A percentile compares a stretch with the other conserved stretches of the same genome.
Conservation (phyloP, 2,113 vertebrate species). For the Alethe castanea region DNA sequence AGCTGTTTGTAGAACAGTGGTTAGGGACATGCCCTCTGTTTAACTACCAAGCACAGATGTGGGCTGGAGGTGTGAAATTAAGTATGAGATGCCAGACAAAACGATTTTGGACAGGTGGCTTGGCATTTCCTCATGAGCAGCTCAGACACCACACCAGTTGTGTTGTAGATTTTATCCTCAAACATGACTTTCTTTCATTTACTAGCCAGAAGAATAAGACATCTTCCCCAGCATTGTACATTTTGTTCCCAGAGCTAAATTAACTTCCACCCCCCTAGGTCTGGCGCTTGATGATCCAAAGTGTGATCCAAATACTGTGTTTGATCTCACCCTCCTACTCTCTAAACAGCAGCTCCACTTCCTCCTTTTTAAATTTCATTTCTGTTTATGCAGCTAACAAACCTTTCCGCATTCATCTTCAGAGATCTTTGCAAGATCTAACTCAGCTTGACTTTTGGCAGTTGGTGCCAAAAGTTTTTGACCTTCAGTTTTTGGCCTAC, state of each 20-base stretch:
- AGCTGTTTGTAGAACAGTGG: background rate
- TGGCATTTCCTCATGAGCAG: background rate
- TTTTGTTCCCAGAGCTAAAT: slow-evolving; percentile 28
- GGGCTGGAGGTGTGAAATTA: background rate
- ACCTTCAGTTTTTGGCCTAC: background rate
- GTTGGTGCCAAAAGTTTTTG: background rate
- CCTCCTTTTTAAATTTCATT: slow-evolving; percentile 47
- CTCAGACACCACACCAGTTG: background rate
- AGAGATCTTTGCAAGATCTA: slow-evolving; percentile 39
- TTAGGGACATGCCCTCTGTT: background rate
- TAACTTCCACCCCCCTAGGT: slow-evolving; percentile 14
- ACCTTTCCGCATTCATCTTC: slow-evolving; percentile 22
- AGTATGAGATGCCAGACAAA: background rate
- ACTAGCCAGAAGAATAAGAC: background rate
- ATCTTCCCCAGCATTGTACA: background rate
- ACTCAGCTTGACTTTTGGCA: slow-evolving; percentile 64
- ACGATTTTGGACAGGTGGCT: background rate
- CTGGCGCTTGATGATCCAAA: slow-evolving; percentile 28
- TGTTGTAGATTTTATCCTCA: background rate
- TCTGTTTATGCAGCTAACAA: background rate
- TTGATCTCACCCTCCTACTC: slow-evolving; percentile 46
- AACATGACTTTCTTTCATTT: background rate
- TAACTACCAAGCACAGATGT: background rate
- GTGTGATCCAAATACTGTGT: background rate
- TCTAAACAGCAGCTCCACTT: slow-evolving; percentile 38